Base-by-base conservation (phyloP, 2,113 vertebrate species). In the Formicarius rufipectus region DNA sequence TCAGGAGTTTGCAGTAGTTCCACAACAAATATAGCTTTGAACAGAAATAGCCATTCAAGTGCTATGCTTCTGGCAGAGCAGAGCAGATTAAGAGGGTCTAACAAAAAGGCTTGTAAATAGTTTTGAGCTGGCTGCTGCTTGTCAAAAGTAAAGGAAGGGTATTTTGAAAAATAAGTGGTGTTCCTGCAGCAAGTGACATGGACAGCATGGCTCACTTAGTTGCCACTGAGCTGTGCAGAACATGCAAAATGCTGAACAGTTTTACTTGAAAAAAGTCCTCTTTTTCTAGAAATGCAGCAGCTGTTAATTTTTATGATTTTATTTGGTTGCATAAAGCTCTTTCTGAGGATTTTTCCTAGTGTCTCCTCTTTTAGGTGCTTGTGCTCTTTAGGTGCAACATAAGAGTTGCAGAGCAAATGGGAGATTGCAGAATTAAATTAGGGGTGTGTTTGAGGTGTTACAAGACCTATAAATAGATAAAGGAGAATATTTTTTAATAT, bases 1-100 rank as follows among this genome's bases (percentile, higher is more conserved):
- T 97, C 89, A 88, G 94, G 95, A 87, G 94, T 95, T 96, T 96
- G 96, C 97, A 95, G 84, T 78, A 89, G 90, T 95, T 95, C 95
- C 95, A 92, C 89, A 94, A 95, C 93, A 92, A 95, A 96, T 97
- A 94, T 89, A 94, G 89, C 96, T 96, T 93, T 94, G 95, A 97
- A 96, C 91, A 95, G 95, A 97, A 94, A 96, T 95, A 95, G 93
- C 90, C 66, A 62, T 96, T 96, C 90, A 90, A 95, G 94, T 94
- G 75, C 59, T 78, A 8, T 62, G 71, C 93, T 93, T 63, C 91
- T 95, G 95, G 89, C 95, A 87, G 76, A 14, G 10, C 87, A 92
- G 85, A 67, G 62, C 84, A 93, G 85, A 95, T 95, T 95, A 93
- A 78, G 69, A 94, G n/a, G n/a, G 35, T 50, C 95, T 85, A 90